A percentile compares a stretch with the other conserved stretches of the same genome.
phyloP scores from a whole-genome alignment of 2,888 invertebrate genomes.

The Druceiella hillmani region DNA sequence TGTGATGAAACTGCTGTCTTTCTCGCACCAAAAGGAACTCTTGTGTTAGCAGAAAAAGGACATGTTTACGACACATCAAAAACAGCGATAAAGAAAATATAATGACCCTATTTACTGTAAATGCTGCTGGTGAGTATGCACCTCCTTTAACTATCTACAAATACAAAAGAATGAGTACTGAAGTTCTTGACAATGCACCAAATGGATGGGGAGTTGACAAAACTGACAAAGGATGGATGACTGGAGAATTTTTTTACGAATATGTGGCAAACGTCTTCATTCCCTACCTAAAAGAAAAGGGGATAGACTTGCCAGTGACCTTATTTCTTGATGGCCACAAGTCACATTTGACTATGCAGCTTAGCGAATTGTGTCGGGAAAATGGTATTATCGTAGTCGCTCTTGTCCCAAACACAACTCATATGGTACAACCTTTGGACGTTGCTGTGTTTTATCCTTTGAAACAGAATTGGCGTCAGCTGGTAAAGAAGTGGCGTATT shows the following conservation, averaged over 20 bases:
- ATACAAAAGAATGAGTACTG: constrained; percentile 17
- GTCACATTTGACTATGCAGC: no score
- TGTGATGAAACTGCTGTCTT: constrained; percentile 18
- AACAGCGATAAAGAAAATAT: constrained; percentile 17
- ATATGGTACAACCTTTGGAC: no score
- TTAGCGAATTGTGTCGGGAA: no score
- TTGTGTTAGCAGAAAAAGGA: constrained; percentile 19
- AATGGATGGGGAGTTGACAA: constrained; percentile 30
- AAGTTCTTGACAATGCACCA: constrained; percentile 13
- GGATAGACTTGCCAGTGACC: no score
- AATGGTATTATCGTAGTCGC: no score
- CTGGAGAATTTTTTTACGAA: constrained; percentile 31
- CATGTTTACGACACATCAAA: no score
- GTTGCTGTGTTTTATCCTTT: constrained; percentile 10
- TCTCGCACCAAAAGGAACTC: constrained; percentile 18
- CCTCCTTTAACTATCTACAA: constrained; percentile 21
- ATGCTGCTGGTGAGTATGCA: constrained; percentile 16
- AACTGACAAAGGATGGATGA: constrained; percentile 36
- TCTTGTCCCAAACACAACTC: no score
- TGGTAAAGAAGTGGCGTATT: constrained; percentile 19
- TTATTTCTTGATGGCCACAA: no score
- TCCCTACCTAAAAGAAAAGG: constrained; percentile 15
- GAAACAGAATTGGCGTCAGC: constrained; percentile 17
- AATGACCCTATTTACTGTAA: constrained; percentile 15
- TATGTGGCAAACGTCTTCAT: constrained; percentile 30